Conservation (phyloP, 2,888 invertebrate genomes). For the Ryuthela nishihirai region DNA sequence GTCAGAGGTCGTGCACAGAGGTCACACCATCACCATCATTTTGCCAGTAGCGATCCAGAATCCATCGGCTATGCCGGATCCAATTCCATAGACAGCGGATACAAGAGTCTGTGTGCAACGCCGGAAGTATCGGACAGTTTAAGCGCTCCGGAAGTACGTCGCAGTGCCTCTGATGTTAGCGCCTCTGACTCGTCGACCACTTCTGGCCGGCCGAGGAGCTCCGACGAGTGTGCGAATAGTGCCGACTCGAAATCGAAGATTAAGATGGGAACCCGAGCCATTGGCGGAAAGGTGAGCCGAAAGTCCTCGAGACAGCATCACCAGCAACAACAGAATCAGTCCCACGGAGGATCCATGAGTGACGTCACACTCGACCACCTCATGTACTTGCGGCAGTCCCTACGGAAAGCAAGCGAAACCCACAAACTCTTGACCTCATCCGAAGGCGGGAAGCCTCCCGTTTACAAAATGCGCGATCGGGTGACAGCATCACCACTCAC, state of each 20-base stretch:
- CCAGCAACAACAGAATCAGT: background rate
- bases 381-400: slow-evolving; percentile 45
- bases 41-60: slow-evolving; percentile 45
- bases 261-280: slow-evolving; percentile 48
- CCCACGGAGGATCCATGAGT: slow-evolving; percentile 14
- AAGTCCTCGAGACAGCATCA: too few species aligned
- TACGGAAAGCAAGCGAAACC: too few species aligned
- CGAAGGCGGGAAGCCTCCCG: too few species aligned
- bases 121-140: slow-evolving; percentile 46
- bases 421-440: slow-evolving; percentile 43
- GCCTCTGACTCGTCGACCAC: slow-evolving; percentile 28
- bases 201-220: slow-evolving; percentile 36
- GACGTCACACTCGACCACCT: slow-evolving; percentile 44
- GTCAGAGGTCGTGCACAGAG: slow-evolving; percentile 17
- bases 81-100: slow-evolving; percentile 49
- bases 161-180: slow-evolving; percentile 31
- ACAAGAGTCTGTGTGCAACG: slow-evolving; percentile 50
- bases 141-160: slow-evolving; percentile 42
- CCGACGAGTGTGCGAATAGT: too few species aligned
- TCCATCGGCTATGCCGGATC: slow-evolving; percentile 48
- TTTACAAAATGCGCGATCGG: too few species aligned
- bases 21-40: slow-evolving; percentile 16
- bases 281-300: slow-evolving; percentile 31
- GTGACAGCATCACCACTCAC: too few species aligned
- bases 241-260: slow-evolving; percentile 41